Evolutionary conservation across 2,888 invertebrate species (phyloP).

Genomic region (Caradrina kadenii): DNA sequence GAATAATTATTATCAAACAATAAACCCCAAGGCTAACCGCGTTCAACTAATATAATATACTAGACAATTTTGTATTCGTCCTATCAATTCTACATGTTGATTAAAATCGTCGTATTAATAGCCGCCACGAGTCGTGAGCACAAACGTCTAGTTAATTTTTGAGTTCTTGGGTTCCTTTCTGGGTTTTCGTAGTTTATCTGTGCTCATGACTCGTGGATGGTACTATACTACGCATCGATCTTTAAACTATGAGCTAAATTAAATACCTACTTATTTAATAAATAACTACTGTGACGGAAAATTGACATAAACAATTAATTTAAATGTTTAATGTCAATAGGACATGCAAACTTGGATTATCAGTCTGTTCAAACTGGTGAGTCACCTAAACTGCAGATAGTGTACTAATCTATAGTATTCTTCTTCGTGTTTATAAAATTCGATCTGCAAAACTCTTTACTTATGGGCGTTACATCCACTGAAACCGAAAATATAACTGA

Average conservation of each 20-base stretch:
- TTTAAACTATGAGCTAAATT: constrained; percentile 27
- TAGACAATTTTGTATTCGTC: constrained; percentile 40
- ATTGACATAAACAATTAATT: constrained; percentile 21
- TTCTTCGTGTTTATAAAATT: constrained; percentile 2
- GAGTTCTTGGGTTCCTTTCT: too few relatives aligned
- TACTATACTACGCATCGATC: constrained; percentile 31
- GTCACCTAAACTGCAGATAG: constrained; percentile 26
- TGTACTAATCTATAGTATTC: background rate
- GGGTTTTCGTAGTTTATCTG: too few relatives aligned
- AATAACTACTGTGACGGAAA: constrained; percentile 12
- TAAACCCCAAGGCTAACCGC: constrained; percentile 51
- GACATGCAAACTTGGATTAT: constrained; percentile 12
- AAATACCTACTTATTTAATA: constrained; percentile 9
- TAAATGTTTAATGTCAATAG: constrained; percentile 19
- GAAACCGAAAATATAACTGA: background rate
- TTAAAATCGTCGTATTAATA: constrained; percentile 30
- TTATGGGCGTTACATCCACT: background rate
- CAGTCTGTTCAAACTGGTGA: constrained; percentile 16
- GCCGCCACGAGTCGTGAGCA: too few relatives aligned
- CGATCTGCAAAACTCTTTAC: background rate
- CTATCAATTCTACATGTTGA: constrained; percentile 32
- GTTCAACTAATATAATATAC: constrained; percentile 19
- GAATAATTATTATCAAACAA: constrained; percentile 51
- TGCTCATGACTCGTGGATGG: too few relatives aligned
- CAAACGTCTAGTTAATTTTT: too few relatives aligned